Evolutionary conservation across 2,113 vertebrate genomes (phyloP).

Genomic region (Notechis scutatus): DNA sequence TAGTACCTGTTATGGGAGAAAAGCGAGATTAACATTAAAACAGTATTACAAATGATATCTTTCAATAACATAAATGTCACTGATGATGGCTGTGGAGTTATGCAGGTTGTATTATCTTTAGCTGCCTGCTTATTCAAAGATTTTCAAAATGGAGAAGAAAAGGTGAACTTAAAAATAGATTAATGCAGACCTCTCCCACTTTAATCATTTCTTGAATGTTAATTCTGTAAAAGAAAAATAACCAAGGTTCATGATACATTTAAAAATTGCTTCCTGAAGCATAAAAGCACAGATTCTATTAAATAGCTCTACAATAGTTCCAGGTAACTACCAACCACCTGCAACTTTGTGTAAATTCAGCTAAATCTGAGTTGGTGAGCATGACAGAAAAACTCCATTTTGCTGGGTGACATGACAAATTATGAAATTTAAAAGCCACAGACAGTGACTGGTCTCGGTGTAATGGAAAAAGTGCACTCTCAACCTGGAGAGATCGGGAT

Average conservation of each 20-base stretch:
- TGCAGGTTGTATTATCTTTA: not conserved
- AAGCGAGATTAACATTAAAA: not conserved
- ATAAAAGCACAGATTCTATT: not conserved
- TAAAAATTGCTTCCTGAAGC: not conserved
- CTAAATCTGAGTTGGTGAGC: conserved; percentile 1
- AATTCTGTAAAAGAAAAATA: conserved; percentile 5
- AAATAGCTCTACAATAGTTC: not conserved
- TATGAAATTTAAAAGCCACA: conserved; percentile 55
- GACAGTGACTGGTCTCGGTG: conserved; percentile 11
- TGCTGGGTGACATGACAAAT: conserved; percentile 58
- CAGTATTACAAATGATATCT: not conserved
- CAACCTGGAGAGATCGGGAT: conserved; percentile 11
- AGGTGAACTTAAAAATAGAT: not conserved
- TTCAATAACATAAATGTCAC: not conserved
- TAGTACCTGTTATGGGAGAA: not conserved
- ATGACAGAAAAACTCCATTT: conserved; percentile 45
- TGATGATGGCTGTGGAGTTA: not conserved
- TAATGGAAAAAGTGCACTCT: conserved; percentile 49
- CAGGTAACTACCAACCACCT: not conserved
- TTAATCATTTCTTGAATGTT: conserved; percentile 1
- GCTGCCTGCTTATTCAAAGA: not conserved
- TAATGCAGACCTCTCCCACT: not conserved
- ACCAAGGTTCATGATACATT: not conserved
- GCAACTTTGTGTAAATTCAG: fast-evolving
- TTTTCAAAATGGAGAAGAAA: not conserved